These are phyloP conservation scores for Falco berigora DNA, from an alignment of 2,797 vertebrate genomes.

Conservation along the genomic window DNA sequence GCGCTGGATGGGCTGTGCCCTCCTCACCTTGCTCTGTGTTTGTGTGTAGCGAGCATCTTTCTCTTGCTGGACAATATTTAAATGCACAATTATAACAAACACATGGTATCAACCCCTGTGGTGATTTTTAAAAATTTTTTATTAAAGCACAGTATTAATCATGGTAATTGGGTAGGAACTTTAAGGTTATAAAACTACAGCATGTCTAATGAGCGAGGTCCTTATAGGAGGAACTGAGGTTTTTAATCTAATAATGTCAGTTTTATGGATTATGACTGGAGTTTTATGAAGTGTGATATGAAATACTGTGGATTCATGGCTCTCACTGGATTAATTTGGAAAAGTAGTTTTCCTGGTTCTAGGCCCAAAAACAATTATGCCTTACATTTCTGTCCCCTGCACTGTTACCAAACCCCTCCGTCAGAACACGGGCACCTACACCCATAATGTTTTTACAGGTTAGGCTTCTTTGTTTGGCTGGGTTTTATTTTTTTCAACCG, in stretches of 20 bases:
- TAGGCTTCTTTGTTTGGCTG: slow-evolving; percentile 13
- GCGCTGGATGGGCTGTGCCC: not conserved
- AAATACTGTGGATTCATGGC: slow-evolving; percentile 69
- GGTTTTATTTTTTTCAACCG: not conserved
- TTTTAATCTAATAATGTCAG: slow-evolving; percentile 75
- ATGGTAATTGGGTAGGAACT: slow-evolving; percentile 71
- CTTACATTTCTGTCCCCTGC: slow-evolving; percentile 56
- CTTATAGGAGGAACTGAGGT: slow-evolving; percentile 53
- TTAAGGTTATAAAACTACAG: slow-evolving; percentile 62
- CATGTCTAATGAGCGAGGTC: slow-evolving; percentile 64
- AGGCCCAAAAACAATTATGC: slow-evolving; percentile 68
- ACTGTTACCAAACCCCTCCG: slow-evolving; percentile 25
- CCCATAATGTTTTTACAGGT: slow-evolving; percentile 35
- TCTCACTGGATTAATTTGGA: slow-evolving; percentile 69
- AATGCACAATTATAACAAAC: slow-evolving; percentile 55
- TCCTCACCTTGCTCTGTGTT: not conserved
- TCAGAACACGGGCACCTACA: slow-evolving; percentile 48
- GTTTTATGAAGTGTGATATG: slow-evolving; percentile 70
- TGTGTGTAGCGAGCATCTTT: not conserved
- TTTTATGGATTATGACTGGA: slow-evolving; percentile 68
- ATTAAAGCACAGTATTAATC: slow-evolving; percentile 73
- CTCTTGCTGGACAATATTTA: not conserved
- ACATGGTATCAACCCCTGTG: slow-evolving; percentile 54
- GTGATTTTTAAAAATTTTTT: slow-evolving; percentile 40
- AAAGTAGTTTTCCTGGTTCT: slow-evolving; percentile 71